Conservation (phyloP, 2,888 invertebrate genomes). For the Punctoribates punctum region DNA sequence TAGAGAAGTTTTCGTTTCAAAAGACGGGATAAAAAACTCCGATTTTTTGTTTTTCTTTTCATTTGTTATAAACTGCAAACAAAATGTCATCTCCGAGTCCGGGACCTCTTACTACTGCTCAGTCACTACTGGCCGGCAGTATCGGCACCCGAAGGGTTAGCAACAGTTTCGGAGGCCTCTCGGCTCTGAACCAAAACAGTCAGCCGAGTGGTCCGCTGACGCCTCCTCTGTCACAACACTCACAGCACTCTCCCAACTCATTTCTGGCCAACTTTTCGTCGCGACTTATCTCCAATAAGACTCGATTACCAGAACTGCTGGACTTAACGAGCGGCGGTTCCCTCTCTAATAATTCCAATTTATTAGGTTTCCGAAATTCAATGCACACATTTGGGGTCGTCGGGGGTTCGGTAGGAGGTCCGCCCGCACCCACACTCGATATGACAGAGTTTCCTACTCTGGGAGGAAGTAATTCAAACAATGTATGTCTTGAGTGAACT, state of each 20-base stretch:
- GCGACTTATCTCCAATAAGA: conserved; percentile 36
- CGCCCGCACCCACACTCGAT: conserved; percentile 43
- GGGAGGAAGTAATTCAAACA: conserved; percentile 32
- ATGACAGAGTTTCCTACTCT: conserved; percentile 46
- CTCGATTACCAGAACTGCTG: conserved; percentile 4
- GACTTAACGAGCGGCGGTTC: conserved; percentile 15
- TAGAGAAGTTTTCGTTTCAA: conserved; percentile 15
- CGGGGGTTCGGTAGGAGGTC: conserved; percentile 33
- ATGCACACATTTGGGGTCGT: conserved; percentile 19
- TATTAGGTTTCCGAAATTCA: conserved; percentile 21
- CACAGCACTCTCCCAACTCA: conserved; percentile 41
- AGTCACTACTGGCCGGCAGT: not conserved
- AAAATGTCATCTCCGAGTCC: conserved; percentile 30
- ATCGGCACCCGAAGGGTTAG: not conserved
- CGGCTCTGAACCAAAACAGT: not conserved
- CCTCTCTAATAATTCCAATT: conserved; percentile 3
- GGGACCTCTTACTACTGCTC: not conserved
- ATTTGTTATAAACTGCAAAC: not conserved
- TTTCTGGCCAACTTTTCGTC: conserved; percentile 38
- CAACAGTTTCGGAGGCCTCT: conserved; percentile 11
- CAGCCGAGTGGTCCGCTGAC: conserved; percentile 10
- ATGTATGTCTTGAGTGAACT: conserved; percentile 24
- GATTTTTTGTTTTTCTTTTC: not conserved
- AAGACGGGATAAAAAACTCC: not conserved
- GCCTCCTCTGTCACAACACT: conserved; percentile 32